Base-by-base conservation (phyloP, 2,888 invertebrate genomes). In the Dromius quadrimaculatus region DNA sequence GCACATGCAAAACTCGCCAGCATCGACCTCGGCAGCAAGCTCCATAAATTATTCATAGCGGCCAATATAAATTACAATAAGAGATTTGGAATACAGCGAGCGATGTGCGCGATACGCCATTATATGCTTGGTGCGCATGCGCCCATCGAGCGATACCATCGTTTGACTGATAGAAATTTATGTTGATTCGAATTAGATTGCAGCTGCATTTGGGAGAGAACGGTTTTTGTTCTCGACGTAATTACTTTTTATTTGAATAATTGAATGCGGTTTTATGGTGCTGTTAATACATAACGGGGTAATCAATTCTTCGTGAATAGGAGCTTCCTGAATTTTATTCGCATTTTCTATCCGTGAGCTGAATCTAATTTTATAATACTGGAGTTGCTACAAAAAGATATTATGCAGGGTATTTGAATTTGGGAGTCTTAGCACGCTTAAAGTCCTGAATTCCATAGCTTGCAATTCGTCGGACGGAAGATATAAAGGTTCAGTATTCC, bases 21-120 rank as follows among this genome's bases (percentile, higher is more conserved):
- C 43, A 19, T 6, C 19, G 45, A 32, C 5, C 32, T n/a, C n/a
- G n/a, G n/a, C n/a, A n/a, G n/a, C n/a, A n/a, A 22, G 8, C 50
- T 11, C 61, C 23, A 70, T 70, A 70, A 70, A 70, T 70, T 70
- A 70, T 70, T 70, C 70, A 70, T 70, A 50, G 47, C 59, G 38
- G 23, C 70, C 70, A 70, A 70, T 70, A 70, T 70, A 70, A 70
- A 70, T 70, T 70, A 70, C 70, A 70, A 70, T 70, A 70, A 61
- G 62, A 70, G 62, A 70, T 61, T 61, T 62, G 62, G 70, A 45
- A 61, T 70, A 70, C 47, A 62, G 59, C 43, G 38, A 9, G 34
- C 57, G 66, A 66, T 66, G 65, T 36, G 59, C 68, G 15, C 68
- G 68, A 43, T 59, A 68, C 68, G 65, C 65, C 36, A 65, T 65